Percentiles rank a stretch among this genome's conserved stretches.
Evolutionary conservation across 2,888 invertebrate species (phyloP).

Genomic region (Euzophera pinguis): DNA sequence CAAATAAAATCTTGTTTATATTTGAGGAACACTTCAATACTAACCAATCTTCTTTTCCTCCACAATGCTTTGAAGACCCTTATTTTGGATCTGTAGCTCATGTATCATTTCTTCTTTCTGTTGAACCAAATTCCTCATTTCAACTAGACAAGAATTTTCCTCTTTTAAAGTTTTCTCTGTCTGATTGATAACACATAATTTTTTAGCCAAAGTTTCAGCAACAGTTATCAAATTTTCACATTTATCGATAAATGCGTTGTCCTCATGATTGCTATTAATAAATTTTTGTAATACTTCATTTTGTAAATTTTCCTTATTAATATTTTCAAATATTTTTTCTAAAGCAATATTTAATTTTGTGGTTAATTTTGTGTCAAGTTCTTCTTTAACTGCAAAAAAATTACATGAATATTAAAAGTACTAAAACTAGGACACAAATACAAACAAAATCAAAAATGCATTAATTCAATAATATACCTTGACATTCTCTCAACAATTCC

Average conservation of each 20-base stretch:
- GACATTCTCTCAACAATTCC: constrained; percentile 28
- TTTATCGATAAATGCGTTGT: background rate
- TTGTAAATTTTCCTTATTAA: constrained; percentile 28
- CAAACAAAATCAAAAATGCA: background rate
- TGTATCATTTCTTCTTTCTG: constrained; percentile 36
- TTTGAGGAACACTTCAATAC: constrained; percentile 19
- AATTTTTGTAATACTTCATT: constrained; percentile 27
- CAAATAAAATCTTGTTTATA: too few relatives aligned
- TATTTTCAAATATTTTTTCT: constrained; percentile 23
- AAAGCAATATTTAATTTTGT: background rate
- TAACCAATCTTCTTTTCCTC: constrained; percentile 41
- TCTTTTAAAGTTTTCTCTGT: constrained; percentile 34
- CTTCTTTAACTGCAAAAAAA: background rate
- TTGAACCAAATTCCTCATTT: constrained; percentile 32
- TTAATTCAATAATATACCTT: background rate
- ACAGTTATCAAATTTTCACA: constrained; percentile 30
- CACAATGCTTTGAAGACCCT: constrained; percentile 32
- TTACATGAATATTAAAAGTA: background rate
- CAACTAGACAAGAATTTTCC: constrained; percentile 28
- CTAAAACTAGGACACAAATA: background rate
- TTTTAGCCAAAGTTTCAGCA: constrained; percentile 31
- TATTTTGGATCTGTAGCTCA: constrained; percentile 34
- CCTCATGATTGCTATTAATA: background rate
- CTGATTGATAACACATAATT: constrained; percentile 30
- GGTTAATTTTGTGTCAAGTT: background rate